Conservation (phyloP, 2,797 vertebrate genomes). For the Brotula barbata region DNA sequence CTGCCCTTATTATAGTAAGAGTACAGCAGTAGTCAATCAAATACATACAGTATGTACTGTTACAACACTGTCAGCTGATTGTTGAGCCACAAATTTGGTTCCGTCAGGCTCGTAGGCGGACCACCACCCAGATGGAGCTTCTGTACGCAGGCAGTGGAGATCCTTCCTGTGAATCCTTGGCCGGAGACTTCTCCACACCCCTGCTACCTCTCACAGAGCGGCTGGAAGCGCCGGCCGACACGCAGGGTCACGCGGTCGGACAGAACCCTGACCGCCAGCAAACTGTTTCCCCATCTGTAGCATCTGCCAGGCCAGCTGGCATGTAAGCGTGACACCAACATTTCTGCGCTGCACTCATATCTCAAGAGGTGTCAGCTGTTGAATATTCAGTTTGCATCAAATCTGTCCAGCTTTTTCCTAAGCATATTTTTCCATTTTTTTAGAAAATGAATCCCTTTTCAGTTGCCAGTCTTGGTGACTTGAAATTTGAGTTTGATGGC, state of each 20-base stretch:
- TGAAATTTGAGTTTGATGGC: too few relatives aligned
- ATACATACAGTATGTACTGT: too few relatives aligned
- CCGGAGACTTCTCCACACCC: slow-evolving; percentile 81
- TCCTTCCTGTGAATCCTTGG: slow-evolving; percentile 74
- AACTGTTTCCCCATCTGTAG: slow-evolving; percentile 78
- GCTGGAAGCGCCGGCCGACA: slow-evolving; percentile 74
- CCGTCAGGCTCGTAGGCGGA: slow-evolving; percentile 89
- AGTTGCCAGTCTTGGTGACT: too few relatives aligned
- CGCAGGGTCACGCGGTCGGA: slow-evolving; percentile 68
- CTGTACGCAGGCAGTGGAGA: slow-evolving; percentile 91
- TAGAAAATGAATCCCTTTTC: too few relatives aligned
- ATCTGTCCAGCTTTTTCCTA: too few relatives aligned
- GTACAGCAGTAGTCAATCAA: too few relatives aligned
- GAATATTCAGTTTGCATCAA: not conserved
- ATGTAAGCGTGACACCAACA: slow-evolving; percentile 79
- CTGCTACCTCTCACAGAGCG: slow-evolving; percentile 78
- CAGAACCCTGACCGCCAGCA: slow-evolving; percentile 82
- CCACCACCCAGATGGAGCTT: slow-evolving; percentile 96
- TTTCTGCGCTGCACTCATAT: not conserved
- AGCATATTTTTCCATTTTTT: too few relatives aligned
- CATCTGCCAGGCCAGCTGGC: slow-evolving; percentile 83
- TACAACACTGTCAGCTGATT: slow-evolving; percentile 6
- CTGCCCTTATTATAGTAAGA: too few relatives aligned
- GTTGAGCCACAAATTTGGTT: slow-evolving; percentile 1
- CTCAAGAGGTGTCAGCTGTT: not conserved